Evolutionary conservation across 2,888 invertebrate genomes (phyloP).

Genomic region (Scaptomyza tumidula): DNA sequence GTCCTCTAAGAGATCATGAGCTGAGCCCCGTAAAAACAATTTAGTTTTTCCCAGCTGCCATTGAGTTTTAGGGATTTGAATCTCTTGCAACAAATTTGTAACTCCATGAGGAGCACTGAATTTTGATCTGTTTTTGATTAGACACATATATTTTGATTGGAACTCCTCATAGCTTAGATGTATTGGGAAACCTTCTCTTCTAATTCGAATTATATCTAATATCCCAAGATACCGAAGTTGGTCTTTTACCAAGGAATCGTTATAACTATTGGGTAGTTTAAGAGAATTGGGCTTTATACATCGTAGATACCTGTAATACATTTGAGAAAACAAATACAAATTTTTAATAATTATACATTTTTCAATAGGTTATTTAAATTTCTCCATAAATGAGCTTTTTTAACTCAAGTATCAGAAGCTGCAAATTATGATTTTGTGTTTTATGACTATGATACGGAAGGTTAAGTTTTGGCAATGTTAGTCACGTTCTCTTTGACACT

Average conservation of each 20-base stretch:
- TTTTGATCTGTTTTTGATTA: slow-evolving; percentile 83
- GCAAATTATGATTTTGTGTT: too few relatives aligned
- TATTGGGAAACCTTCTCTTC: slow-evolving; percentile 95
- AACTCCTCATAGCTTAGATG: slow-evolving; percentile 92
- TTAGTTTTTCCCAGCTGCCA: slow-evolving; percentile 96
- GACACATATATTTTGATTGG: slow-evolving; percentile 90
- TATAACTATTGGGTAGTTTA: slow-evolving; percentile 92
- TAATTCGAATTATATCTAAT: slow-evolving; percentile 95
- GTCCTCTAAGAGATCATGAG: slow-evolving; percentile 94
- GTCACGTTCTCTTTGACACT: too few relatives aligned
- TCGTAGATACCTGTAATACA: slow-evolving; percentile 89
- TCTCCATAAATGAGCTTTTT: too few relatives aligned
- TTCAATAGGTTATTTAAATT: too few relatives aligned
- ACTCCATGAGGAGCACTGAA: slow-evolving; percentile 75
- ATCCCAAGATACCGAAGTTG: slow-evolving; percentile 96
- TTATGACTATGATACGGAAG: too few relatives aligned
- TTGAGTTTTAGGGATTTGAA: slow-evolving; percentile 89
- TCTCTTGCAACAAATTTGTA: slow-evolving; percentile 86
- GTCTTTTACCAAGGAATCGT: slow-evolving; percentile 92
- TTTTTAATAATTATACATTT: background rate
- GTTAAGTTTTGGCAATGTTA: too few relatives aligned
- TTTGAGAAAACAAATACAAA: background rate
- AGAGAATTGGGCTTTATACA: slow-evolving; percentile 96
- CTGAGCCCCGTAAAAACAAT: slow-evolving; percentile 91
- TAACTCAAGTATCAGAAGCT: too few relatives aligned